These are phyloP conservation scores for Zaprionus gabonicus DNA, from an alignment of 1,140 invertebrate species.

Conservation along the genomic window DNA sequence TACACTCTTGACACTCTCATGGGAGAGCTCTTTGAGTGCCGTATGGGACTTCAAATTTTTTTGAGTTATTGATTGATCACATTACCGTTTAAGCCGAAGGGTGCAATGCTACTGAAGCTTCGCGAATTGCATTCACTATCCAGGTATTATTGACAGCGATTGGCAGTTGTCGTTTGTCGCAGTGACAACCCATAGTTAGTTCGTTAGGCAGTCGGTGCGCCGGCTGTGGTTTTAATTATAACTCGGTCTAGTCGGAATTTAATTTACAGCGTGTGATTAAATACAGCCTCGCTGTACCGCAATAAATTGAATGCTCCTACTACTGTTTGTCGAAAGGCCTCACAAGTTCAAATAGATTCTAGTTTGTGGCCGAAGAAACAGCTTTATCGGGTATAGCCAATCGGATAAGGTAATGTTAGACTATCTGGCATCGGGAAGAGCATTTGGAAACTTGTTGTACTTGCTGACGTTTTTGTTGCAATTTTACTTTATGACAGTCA, in stretches of 20 bases:
- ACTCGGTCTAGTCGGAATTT: conserved; percentile 19
- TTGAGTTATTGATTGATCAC: not conserved
- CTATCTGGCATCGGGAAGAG: not conserved
- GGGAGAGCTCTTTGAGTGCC: not conserved
- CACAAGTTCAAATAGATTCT: not conserved
- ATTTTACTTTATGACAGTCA: not conserved
- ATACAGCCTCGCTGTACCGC: conserved; percentile 28
- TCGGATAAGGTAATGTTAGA: not conserved
- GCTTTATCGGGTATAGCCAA: not conserved
- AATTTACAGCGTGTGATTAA: conserved; percentile 34
- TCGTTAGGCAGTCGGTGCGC: conserved; percentile 12
- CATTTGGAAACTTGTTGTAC: not conserved
- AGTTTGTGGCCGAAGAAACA: not conserved
- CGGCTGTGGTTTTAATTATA: conserved; percentile 38
- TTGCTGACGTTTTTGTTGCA: not conserved
- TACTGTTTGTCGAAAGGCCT: conserved; percentile 8
- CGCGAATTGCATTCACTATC: not conserved
- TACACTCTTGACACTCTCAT: not conserved
- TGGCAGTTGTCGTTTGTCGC: not conserved
- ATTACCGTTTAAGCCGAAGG: conserved; percentile 26
- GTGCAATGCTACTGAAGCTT: conserved; percentile 36
- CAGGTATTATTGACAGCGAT: not conserved
- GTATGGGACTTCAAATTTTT: not conserved
- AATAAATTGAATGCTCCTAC: not conserved
- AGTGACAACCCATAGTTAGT: conserved; percentile 11